Evolutionary conservation across 2,888 invertebrate genomes (phyloP), one percentile per base, ranked within the genome.

Genomic region (Pasiphila rectangulata): DNA sequence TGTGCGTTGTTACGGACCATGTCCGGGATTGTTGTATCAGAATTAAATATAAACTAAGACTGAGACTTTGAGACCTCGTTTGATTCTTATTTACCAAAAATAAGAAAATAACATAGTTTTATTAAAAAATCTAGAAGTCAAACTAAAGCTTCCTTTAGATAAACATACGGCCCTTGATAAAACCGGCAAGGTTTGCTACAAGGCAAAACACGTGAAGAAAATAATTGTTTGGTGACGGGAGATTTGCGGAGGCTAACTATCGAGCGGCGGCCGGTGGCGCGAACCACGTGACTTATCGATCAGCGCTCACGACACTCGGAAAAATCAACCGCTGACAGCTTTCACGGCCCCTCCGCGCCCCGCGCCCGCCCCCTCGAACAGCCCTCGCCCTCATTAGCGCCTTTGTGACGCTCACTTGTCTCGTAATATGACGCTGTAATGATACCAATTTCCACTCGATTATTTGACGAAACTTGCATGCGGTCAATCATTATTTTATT

Each of bases 301-400:
- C 86, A 87, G 83, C 82, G 80, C 83, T 80, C 85, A 83, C 85
- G 84, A 84, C 86, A 86, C 87, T 84, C 83, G 82, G 86, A 87
- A 87, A 87, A 88, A 88, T 88, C 87, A 87, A 85, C 87, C 87
- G 85, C 85, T 86, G 86, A 86, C 87, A 87, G 86, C 85, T 82
- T 84, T 83, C 84, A 80, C 79, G 75, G 78, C 72, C 61, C 64
- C 59, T 59, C 47, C 54, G 34, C 47, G 42, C 42, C 40, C 52
- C 46, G 56, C 61, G 45, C 37, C n/a, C 23, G 41, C 59, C 49
- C 60, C 54, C 59, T 71, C 72, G 74, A 23, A 24, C 34, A 79
- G 77, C 79, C 49, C 41, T 40, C 79, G 79, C 79, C 85, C 84
- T 86, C 88, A 86, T 87, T 86, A 86, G 80, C 84, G 83, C 86